Conservation (phyloP, 2,113 vertebrate genomes). For the Pseudorhombus dupliciocellatus region DNA sequence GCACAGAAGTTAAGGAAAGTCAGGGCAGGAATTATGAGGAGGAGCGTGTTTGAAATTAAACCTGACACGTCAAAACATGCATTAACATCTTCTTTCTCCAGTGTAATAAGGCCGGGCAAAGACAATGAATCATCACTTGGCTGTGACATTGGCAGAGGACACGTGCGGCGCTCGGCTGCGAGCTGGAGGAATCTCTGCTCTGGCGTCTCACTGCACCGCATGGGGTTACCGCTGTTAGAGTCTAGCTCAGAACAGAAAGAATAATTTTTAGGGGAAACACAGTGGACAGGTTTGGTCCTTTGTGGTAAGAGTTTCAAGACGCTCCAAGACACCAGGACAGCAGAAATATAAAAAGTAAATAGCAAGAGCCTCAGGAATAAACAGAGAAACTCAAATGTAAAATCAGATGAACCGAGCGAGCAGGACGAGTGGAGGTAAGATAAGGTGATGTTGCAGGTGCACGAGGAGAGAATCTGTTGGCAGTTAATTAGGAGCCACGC, state of each 20-base stretch:
- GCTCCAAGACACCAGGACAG: neutral
- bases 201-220: neutral
- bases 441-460: neutral
- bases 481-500: neutral
- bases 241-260: neutral
- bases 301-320: constrained; percentile 9
- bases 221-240: neutral
- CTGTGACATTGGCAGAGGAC: constrained; percentile 45
- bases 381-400: neutral
- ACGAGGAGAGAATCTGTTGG: neutral
- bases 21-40: constrained; percentile 11
- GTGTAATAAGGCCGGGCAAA: constrained; percentile 41
- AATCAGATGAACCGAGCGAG: neutral
- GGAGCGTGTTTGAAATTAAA: constrained; percentile 46
- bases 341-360: neutral
- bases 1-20: constrained; percentile 12
- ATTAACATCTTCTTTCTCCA: constrained; percentile 49
- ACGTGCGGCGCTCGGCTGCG: constrained; percentile 23
- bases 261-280: neutral
- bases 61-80: constrained; percentile 38
- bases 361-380: neutral
- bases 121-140: constrained; percentile 42
- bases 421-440: neutral
- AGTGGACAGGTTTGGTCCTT: neutral
- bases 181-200: neutral